Conservation (phyloP, 2,888 invertebrate species). For the Nipponacmea schrenckii region DNA sequence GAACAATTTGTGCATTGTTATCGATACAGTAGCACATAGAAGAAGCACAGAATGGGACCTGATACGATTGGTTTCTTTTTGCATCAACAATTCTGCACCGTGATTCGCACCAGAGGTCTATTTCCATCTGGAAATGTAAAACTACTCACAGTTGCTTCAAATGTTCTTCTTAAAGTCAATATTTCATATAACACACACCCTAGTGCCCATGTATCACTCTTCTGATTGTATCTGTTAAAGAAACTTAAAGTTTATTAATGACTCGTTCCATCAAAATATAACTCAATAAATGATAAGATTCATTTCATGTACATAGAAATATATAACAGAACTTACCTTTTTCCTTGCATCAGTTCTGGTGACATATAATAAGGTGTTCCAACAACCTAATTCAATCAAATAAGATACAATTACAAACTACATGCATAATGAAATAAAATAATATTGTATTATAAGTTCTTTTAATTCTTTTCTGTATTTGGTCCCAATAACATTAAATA, state of each 20-base stretch:
- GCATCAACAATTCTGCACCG: too few species aligned
- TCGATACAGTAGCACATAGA: too few species aligned
- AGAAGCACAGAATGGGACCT: too few species aligned
- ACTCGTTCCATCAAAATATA: not conserved
- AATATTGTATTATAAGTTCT: too few species aligned
- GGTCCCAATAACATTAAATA: too few species aligned
- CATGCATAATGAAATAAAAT: not conserved
- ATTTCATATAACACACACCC: conserved; percentile 67
- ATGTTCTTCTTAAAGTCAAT: conserved; percentile 60
- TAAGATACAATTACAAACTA: not conserved
- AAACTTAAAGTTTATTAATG: not conserved
- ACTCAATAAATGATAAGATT: not conserved
- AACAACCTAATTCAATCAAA: conserved; percentile 52
- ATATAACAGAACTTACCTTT: conserved; percentile 48
- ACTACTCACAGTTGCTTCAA: conserved; percentile 64
- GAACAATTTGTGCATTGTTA: too few species aligned
- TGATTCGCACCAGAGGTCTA: too few species aligned
- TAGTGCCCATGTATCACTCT: conserved; percentile 66
- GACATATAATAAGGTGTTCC: conserved; percentile 69
- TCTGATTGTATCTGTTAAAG: conserved; percentile 59
- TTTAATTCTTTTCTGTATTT: too few species aligned
- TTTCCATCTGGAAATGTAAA: too few species aligned
- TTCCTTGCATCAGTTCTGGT: conserved; percentile 66
- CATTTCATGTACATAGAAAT: not conserved
- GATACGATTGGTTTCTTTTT: too few species aligned